Evolutionary conservation across 2,797 vertebrate genomes (phyloP).

Genomic region (Cuculus canorus): DNA sequence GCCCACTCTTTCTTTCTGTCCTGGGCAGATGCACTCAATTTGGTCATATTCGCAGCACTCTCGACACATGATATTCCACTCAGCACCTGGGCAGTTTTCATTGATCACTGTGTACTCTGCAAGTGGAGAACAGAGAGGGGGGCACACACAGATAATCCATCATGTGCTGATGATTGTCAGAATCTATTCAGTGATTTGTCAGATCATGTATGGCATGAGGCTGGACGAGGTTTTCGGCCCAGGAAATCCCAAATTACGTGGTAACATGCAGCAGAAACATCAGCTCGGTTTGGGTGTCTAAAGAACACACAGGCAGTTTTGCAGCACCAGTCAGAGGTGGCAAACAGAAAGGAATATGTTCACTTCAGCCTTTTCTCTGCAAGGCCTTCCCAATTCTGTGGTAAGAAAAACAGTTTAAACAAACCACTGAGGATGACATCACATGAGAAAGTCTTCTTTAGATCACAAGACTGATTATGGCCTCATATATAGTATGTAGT

Average conservation of each 20-base stretch:
- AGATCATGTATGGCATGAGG: background rate
- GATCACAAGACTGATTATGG: background rate
- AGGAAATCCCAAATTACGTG: background rate
- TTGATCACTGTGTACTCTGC: conserved; percentile 93
- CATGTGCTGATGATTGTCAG: background rate
- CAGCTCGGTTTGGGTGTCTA: background rate
- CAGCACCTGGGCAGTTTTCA: conserved; percentile 91
- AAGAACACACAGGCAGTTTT: background rate
- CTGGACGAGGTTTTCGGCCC: background rate
- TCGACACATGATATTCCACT: conserved; percentile 98
- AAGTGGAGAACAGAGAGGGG: background rate
- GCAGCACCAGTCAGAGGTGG: background rate
- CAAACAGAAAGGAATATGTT: background rate
- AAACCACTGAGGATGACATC: background rate
- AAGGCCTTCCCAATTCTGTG: background rate
- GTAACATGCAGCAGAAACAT: rapidly evolving
- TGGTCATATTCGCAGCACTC: conserved; percentile 95
- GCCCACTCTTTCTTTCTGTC: conserved; percentile 88
- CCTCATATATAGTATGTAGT: background rate
- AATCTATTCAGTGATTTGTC: background rate
- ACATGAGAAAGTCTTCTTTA: background rate
- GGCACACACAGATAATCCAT: rapidly evolving
- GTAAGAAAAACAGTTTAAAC: background rate
- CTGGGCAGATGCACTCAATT: conserved; percentile 91
- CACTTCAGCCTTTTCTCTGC: background rate